Percentiles rank a stretch among this genome's conserved stretches.
Conservation (phyloP, 2,797 vertebrate genomes). For the Oreortyx pictus region DNA sequence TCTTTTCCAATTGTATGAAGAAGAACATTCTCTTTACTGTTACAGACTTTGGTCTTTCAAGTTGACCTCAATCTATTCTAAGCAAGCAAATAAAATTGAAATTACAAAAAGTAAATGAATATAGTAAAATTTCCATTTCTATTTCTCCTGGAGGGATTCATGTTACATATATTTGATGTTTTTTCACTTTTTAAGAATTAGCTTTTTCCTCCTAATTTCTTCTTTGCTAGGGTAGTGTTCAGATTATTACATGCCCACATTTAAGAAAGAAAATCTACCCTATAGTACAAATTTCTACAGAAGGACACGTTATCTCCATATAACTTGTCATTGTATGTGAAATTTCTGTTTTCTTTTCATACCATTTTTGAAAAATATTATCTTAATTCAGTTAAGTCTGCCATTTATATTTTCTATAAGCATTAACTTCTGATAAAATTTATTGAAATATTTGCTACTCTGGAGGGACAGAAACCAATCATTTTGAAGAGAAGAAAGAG, state of each 20-base stretch:
- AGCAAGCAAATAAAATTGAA: constrained; percentile 68
- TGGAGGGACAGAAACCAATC: neutral
- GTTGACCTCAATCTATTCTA: constrained; percentile 61
- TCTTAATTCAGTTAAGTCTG: constrained; percentile 13
- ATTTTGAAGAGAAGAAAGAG: neutral
- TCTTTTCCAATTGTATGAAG: constrained; percentile 8
- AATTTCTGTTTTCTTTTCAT: neutral
- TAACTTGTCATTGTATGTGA: neutral
- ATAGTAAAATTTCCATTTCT: constrained; percentile 65
- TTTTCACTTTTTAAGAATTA: constrained; percentile 50
- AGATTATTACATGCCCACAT: neutral
- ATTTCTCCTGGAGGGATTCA: constrained; percentile 57
- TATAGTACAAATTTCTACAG: neutral
- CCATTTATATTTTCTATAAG: neutral
- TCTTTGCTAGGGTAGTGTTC: constrained; percentile 16
- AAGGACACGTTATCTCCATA: neutral
- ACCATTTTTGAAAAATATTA: neutral
- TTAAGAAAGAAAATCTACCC: constrained; percentile 26
- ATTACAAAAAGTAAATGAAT: constrained; percentile 67
- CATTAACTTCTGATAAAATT: neutral
- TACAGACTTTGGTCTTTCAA: constrained; percentile 53
- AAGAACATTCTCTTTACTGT: constrained; percentile 38
- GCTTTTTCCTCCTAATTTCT: constrained; percentile 41
- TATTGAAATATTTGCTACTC: neutral
- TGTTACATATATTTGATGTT: constrained; percentile 55